Base-by-base conservation (phyloP, 2,888 invertebrate species). In the Acholoe squamosa region DNA sequence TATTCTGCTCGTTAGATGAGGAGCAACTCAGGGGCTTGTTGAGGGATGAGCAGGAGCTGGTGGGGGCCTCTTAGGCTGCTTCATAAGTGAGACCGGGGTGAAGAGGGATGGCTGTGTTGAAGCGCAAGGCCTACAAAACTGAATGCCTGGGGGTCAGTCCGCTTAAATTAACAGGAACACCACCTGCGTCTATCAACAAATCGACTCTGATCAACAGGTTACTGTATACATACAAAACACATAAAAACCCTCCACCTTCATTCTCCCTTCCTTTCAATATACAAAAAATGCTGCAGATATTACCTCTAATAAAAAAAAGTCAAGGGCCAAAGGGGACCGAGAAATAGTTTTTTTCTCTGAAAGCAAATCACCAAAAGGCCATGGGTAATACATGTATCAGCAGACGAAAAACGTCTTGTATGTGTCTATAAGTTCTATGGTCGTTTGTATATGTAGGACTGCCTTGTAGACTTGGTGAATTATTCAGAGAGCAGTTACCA, bases 1-100 rank as follows among this genome's bases (percentile, higher is more conserved):
- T 86, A 86, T 86, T 14, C 54, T 86, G 28, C 54, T 86, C 86
- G 86, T 86, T 86, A 86, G 54, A 19, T 33, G 28, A n/a, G n/a
- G 71, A 71, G 71, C 61, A n/a, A n/a, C 61, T 61, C 61, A 61
- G 61, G 22, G 61, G 61, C 12, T 43, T 43, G 43, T 43, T 61
- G 61, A 61, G 61, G 61, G 61, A 61, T n/a, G 43, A 43, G 43
- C 43, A 43, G 43, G 43, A 43, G 43, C 43, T 43, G 43, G 43
- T 43, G 43, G 43, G 43, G 43, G 43, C 43, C 43, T 7, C 43
- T 43, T 10, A 43, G 31, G 28, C n/a, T 76, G 76, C 28, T 19
- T 14, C 25, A 31, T 25, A 31, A 31, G 80, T 34, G 12, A 33
- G 80, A 43, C 3, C 34, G 33, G 34, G 80, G 77, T 19, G 80